Percentiles rank a stretch among this genome's conserved stretches.
phyloP scores from a whole-genome alignment of 2,113 vertebrate genomes.

The Sphyrna mokarran region DNA sequence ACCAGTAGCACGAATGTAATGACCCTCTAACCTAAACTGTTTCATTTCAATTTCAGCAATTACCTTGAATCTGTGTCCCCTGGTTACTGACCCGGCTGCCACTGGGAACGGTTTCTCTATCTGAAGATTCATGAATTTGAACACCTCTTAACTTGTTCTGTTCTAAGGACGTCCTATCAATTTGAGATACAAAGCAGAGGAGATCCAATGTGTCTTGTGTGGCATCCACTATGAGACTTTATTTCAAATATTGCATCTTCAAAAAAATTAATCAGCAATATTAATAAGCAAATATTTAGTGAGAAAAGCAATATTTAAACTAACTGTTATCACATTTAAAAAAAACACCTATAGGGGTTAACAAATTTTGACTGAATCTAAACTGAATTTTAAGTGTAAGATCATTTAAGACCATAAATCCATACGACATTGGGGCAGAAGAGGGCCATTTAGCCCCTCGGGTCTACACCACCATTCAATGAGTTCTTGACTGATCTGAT shows the following conservation, averaged over 20 bases:
- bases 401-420: background rate
- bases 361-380: background rate
- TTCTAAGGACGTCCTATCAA: background rate
- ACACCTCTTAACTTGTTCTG: background rate
- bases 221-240: background rate
- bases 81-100: background rate
- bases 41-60: too few species aligned
- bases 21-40: too few species aligned
- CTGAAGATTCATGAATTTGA: background rate
- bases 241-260: background rate
- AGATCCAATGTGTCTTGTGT: background rate
- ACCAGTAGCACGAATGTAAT: too few species aligned
- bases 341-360: background rate
- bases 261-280: background rate
- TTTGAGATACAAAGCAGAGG: background rate
- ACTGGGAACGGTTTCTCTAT: background rate
- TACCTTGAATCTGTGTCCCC: background rate
- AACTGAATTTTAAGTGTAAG: background rate
- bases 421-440: too few species aligned
- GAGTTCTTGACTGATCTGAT: too few species aligned
- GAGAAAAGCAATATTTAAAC: background rate
- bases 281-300: background rate
- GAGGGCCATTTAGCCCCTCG: too few species aligned
- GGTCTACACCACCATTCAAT: too few species aligned
- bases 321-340: background rate